Conservation (phyloP, 2,113 vertebrate species). For the Butorides virescens region DNA sequence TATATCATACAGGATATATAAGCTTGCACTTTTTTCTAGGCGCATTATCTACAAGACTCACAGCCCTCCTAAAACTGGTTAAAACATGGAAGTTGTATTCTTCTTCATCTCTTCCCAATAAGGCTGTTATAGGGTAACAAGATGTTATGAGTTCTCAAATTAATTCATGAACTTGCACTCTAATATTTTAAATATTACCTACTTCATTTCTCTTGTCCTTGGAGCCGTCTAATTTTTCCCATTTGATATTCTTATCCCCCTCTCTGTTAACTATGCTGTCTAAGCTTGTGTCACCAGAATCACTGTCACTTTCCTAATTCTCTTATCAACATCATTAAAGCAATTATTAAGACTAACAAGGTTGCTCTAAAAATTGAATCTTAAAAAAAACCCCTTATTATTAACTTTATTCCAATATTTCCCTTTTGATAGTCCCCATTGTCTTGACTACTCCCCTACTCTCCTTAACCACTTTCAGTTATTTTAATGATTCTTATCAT, state of each 20-base stretch:
- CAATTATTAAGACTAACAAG: slow-evolving; percentile 21
- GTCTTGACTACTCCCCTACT: background rate
- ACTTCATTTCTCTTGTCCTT: background rate
- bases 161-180: background rate
- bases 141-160: background rate
- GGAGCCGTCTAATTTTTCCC: background rate
- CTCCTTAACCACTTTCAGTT: background rate
- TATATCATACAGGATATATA: background rate
- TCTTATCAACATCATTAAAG: slow-evolving; percentile 6
- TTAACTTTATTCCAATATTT: background rate
- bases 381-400: background rate
- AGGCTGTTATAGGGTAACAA: background rate
- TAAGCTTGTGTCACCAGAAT: background rate
- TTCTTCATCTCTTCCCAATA: background rate
- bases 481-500: slow-evolving; percentile 16
- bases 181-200: slow-evolving; percentile 6
- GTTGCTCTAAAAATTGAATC: background rate
- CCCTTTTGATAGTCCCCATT: background rate
- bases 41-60: background rate
- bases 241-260: background rate
- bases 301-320: background rate
- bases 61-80: background rate
- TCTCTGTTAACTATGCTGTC: background rate
- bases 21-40: background rate
- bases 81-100: background rate